These are phyloP conservation scores for Apteryx owenii DNA, from an alignment of 2,113 vertebrate species.

Conservation along the genomic window DNA sequence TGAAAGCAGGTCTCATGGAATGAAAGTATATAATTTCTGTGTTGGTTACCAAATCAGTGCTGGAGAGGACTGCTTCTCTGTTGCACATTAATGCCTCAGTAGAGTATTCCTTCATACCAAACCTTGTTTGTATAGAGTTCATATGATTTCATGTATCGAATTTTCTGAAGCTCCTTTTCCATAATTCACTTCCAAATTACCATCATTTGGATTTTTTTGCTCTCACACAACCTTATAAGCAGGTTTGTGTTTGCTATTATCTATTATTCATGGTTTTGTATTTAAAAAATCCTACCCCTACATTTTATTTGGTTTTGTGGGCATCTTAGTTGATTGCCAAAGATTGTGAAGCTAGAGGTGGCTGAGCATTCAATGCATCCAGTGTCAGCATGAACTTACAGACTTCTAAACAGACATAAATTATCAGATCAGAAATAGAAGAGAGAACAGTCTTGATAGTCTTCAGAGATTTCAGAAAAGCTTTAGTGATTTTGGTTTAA, in stretches of 20 bases:
- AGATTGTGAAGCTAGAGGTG: neutral
- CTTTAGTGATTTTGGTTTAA: neutral
- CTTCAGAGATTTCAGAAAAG: neutral
- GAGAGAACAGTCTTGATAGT: neutral
- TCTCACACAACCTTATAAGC: neutral
- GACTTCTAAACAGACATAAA: neutral
- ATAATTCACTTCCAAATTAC: neutral
- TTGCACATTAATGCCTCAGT: neutral
- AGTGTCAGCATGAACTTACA: neutral
- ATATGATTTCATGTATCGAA: neutral
- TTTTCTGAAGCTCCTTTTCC: neutral
- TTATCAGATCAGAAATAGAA: neutral
- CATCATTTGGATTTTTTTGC: neutral
- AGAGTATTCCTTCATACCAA: neutral
- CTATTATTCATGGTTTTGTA: neutral
- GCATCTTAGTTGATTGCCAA: neutral
- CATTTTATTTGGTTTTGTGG: neutral
- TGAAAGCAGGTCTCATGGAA: neutral
- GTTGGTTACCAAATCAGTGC: neutral
- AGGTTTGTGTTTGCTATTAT: neutral
- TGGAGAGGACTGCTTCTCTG: neutral
- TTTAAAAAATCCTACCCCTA: neutral
- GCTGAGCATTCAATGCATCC: neutral
- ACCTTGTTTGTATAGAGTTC: neutral
- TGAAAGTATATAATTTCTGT: neutral